Evolutionary conservation across 2,888 invertebrate genomes (phyloP), one percentile per base, ranked within the genome.

Genomic region (Drosophila mayaguana): DNA sequence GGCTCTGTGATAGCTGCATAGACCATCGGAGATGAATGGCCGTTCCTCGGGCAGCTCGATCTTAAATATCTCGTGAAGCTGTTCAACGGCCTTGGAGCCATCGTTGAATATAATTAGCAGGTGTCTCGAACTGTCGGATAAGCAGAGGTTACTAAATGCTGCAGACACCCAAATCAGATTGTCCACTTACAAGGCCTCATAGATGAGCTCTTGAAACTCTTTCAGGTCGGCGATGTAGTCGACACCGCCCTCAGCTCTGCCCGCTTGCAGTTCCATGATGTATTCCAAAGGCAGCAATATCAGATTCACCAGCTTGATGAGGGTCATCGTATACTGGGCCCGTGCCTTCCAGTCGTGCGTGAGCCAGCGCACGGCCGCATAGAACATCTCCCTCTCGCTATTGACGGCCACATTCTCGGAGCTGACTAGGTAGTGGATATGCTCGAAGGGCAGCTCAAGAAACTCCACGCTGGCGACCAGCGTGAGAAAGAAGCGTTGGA

Each of bases 311-410:
- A 20, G 20, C 7, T 53, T n/a, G 53, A 75, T 46, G 6, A 82
- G n/a, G 5, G 20, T 7, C 34, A 6, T 0, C n/a, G 63, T 8
- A 9, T 74, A 46, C 4, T 51, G 0, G 0, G 8, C 12, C 1
- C 81, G 73, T 2, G 16, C 36, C 1, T 55, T 18, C 81, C 81
- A 82, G 14, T 80, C 60, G 32, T 80, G 46, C 8, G 20, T 56
- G 7, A 82, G 66, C 81, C 81, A 82, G 28, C 75, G 81, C 2
- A 82, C 22, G 9, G 78, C 80, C 5, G 80, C 53, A 28, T 60
- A 82, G 25, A 80, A 70, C 6, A 82, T 48, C 59, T 82, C 81
- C 60, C 36, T 53, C 51, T 82, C 81, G 16, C 46, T 66, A 20
- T 82, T 82, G 0, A 80, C 68, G 11, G 66, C 68, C 16, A 82